Percentiles rank a stretch among this genome's conserved stretches.
Conservation (phyloP, 92 coral and sea anemone species). For the Porites divaricata region DNA sequence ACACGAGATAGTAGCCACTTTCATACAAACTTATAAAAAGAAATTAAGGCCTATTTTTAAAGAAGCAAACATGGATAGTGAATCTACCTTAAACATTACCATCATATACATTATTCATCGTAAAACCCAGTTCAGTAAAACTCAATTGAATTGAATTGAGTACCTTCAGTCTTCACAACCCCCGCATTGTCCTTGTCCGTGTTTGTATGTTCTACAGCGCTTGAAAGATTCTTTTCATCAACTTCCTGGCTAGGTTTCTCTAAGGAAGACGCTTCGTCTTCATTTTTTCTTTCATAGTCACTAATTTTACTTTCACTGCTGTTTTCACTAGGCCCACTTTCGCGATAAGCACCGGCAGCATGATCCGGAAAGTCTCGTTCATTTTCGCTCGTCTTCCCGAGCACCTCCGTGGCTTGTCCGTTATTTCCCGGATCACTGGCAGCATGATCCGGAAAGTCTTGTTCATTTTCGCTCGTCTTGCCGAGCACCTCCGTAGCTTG, state of each 20-base stretch:
- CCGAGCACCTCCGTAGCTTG: background rate
- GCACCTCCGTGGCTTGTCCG: background rate
- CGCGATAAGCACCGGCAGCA: background rate
- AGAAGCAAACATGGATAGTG: no score
- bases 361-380: constrained; percentile 4
- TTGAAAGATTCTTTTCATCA: background rate
- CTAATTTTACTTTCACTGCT: background rate
- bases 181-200: background rate
- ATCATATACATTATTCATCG: no score
- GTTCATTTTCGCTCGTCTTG: background rate
- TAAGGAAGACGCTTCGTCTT: background rate
- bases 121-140: background rate
- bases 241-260: background rate
- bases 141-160: background rate
- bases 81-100: no score
- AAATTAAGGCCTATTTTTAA: no score
- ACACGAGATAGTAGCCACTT: no score
- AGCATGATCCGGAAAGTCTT: background rate
- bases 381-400: background rate
- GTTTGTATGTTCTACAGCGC: background rate
- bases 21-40: no score
- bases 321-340: background rate
- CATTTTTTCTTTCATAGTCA: background rate
- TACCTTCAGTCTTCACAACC: constrained; percentile 17
- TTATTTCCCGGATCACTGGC: background rate